Conservation (phyloP, 2,797 vertebrate species). For the Merluccius polli region DNA sequence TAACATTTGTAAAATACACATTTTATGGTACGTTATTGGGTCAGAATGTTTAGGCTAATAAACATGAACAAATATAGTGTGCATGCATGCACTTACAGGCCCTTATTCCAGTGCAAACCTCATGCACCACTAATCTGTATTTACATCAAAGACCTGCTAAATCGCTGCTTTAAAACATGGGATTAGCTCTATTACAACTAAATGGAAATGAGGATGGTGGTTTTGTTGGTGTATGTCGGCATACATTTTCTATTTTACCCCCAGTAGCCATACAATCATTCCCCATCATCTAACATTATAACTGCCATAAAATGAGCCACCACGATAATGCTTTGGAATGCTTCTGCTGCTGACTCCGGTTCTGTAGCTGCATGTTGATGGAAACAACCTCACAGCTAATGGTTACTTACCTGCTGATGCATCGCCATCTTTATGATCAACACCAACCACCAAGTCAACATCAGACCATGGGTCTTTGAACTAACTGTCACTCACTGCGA, state of each 20-base stretch:
- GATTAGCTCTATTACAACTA: not conserved
- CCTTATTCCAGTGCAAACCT: constrained; percentile 11
- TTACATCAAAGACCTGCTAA: constrained; percentile 27
- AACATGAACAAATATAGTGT: not conserved
- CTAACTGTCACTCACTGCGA: constrained; percentile 32
- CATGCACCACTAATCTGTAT: constrained; percentile 43
- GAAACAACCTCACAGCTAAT: constrained; percentile 48
- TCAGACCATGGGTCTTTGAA: constrained; percentile 26
- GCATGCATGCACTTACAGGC: not conserved
- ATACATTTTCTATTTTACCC: constrained; percentile 58
- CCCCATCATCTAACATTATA: constrained; percentile 72
- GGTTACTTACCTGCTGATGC: constrained; percentile 51
- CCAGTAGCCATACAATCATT: constrained; percentile 75
- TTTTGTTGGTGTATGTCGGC: constrained; percentile 50
- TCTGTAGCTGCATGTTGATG: constrained; percentile 60
- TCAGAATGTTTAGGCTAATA: not conserved
- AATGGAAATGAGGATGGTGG: constrained; percentile 48
- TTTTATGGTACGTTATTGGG: constrained; percentile 2
- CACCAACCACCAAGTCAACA: constrained; percentile 32
- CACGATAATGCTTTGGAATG: constrained; percentile 92
- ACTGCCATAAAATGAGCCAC: constrained; percentile 77
- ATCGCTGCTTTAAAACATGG: not conserved
- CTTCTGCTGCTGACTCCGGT: constrained; percentile 65
- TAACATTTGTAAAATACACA: constrained; percentile 9
- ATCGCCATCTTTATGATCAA: constrained; percentile 53